Conservation (phyloP, 2,888 invertebrate species). For the Bruchidius siliquastri region DNA sequence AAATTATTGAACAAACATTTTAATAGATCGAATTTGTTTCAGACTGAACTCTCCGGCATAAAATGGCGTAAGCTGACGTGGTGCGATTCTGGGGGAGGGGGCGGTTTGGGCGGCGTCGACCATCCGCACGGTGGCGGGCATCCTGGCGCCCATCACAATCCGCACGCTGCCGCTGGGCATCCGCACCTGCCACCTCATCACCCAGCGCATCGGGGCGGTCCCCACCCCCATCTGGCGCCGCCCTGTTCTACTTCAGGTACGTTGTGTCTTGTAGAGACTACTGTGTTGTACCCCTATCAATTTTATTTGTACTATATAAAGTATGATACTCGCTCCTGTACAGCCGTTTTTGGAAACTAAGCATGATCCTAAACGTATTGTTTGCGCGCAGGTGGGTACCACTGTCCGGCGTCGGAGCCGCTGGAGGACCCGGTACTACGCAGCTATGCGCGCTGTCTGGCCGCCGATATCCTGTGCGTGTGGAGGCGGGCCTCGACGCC, state of each 20-base stretch:
- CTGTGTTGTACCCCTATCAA: too few relatives aligned
- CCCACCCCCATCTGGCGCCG: conserved; percentile 15
- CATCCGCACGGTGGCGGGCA: conserved; percentile 14
- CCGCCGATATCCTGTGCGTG: conserved; percentile 94
- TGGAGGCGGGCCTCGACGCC: conserved; percentile 85
- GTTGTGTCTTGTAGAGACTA: too few relatives aligned
- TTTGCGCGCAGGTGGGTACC: not conserved
- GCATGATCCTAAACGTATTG: too few relatives aligned
- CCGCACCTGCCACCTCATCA: conserved; percentile 9
- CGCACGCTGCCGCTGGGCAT: not conserved
- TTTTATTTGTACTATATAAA: too few relatives aligned
- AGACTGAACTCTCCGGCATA: conserved; percentile 99
- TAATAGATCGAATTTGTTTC: conserved; percentile 43
- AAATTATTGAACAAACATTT: too few relatives aligned
- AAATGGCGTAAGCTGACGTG: conserved; percentile 96
- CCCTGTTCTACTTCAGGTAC: conserved; percentile 21
- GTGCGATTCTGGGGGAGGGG: conserved; percentile 58
- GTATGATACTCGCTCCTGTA: too few relatives aligned
- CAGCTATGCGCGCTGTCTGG: conserved; percentile 86
- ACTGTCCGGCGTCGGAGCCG: conserved; percentile 51
- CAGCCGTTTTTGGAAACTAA: too few relatives aligned
- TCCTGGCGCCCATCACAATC: not conserved
- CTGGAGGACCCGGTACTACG: conserved; percentile 86
- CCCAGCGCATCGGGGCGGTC: conserved; percentile 28
- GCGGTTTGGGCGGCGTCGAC: conserved; percentile 30